Evolutionary conservation across 2,888 invertebrate genomes (phyloP), one percentile per base, ranked within the genome.

Genomic region (Venusia cambrica): DNA sequence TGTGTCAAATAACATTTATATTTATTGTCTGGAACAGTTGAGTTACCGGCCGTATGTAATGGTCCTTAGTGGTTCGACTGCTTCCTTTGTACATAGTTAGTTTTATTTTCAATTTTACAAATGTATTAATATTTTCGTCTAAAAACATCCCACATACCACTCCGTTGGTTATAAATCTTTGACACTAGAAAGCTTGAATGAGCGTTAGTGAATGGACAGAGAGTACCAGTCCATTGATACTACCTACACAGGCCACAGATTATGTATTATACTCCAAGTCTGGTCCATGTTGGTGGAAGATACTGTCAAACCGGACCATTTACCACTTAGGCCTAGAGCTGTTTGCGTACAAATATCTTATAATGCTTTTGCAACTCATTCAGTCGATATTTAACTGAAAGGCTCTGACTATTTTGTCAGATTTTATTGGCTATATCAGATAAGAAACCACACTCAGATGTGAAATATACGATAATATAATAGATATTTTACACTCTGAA

Each of bases 181-280:
- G 72, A 5, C 38, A 45, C 43, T 77, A 80, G 81, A 80, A 81
- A 83, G 78, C 75, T 73, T 83, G 73, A 83, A 83, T 81, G 79
- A 71, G 71, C 57, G 53, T 57, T 62, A 58, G 72, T 80, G 77
- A 83, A 80, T 79, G 77, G 73, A 64, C 66, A 53, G 47, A 51
- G 57, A 56, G 43, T 46, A 43, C 34, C n/a, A 47, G 46, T 36
- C 48, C 37, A 38, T 38, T 47, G 44, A 45, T 47, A 31, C 39
- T 22, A 10, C 40, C 35, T 40, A 40, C 32, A 28, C 45, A 35
- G 37, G 29, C 38, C 33, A 35, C 31, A 35, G 39, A 35, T 28
- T 31, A 35, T 13, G 20, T 5, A 20, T 20, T 25, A 30, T 20
- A 34, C 29, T 29, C 29, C 33, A 19, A 34, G 46, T 40, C 43